A percentile compares a stretch with the other conserved stretches of the same genome.
These are phyloP conservation scores for Tragelaphus imberbis DNA, from an alignment of 2,113 vertebrate species.

Conservation along the genomic window DNA sequence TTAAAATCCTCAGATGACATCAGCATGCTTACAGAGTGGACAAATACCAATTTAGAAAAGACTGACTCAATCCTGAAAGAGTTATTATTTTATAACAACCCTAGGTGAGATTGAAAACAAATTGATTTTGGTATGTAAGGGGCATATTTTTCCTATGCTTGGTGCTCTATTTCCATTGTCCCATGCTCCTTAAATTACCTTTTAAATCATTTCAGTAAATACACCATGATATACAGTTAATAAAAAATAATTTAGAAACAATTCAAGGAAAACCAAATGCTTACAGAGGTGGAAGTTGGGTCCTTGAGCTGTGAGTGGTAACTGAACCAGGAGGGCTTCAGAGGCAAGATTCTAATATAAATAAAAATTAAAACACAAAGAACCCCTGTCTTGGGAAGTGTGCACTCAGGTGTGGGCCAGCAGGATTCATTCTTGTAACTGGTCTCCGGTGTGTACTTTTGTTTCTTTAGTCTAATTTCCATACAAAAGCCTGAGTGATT, in stretches of 20 bases:
- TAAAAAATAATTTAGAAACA: background rate
- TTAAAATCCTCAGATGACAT: background rate
- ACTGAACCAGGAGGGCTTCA: background rate
- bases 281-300: background rate
- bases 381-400: background rate
- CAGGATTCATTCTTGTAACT: background rate
- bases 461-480: background rate
- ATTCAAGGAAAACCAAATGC: background rate
- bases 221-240: background rate
- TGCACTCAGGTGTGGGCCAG: background rate
- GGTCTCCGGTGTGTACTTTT: background rate
- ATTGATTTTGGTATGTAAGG: background rate
- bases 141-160: background rate
- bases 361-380: background rate
- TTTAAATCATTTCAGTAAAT: background rate
- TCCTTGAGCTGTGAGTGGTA: background rate
- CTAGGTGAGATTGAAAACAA: background rate
- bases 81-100: background rate
- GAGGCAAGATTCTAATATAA: background rate
- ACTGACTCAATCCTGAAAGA: background rate
- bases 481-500: background rate
- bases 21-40: background rate
- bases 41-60: background rate
- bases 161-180: background rate
- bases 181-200: background rate